Conservation (phyloP, 2,113 vertebrate species). For the Entosphenus tridentatus region DNA sequence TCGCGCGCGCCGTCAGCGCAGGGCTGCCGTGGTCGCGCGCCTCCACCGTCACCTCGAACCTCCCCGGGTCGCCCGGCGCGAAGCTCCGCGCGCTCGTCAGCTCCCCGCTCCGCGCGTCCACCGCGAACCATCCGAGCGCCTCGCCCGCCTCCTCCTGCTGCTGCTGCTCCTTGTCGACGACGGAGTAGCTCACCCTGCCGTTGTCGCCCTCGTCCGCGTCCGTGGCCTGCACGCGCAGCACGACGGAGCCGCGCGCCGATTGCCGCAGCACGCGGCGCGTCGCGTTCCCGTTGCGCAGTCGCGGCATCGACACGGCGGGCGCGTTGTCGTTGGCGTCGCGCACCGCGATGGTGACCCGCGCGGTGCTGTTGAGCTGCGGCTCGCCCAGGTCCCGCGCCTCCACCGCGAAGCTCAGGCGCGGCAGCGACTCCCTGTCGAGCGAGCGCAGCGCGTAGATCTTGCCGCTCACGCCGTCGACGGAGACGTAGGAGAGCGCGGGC, state of each 20-base stretch:
- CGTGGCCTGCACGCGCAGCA: constrained; percentile 3
- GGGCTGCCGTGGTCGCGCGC: constrained; percentile 36
- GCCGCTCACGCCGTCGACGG: background rate
- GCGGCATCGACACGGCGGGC: background rate
- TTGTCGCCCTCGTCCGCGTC: constrained; percentile 13
- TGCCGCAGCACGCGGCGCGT: background rate
- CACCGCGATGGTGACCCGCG: background rate
- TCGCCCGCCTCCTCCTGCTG: background rate
- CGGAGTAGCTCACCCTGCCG: constrained; percentile 27
- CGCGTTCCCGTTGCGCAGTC: background rate
- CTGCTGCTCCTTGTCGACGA: background rate
- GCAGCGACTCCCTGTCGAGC: background rate
- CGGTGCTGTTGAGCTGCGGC: constrained; percentile 4
- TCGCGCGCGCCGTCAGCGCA: constrained; percentile 2
- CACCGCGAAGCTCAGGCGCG: background rate
- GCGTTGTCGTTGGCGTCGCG: constrained; percentile 2
- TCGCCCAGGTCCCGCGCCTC: background rate
- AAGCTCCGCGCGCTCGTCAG: constrained; percentile 30
- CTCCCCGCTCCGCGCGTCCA: constrained; percentile 36
- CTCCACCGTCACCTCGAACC: constrained; percentile 42
- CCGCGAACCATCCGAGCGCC: constrained; percentile 23
- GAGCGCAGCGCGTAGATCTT: constrained; percentile 3
- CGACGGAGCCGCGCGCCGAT: background rate
- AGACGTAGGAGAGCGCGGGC: background rate
- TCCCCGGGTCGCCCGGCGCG: constrained; percentile 43